These are phyloP conservation scores for Brachycybe producta DNA, from an alignment of 2,888 invertebrate species.

Conservation along the genomic window DNA sequence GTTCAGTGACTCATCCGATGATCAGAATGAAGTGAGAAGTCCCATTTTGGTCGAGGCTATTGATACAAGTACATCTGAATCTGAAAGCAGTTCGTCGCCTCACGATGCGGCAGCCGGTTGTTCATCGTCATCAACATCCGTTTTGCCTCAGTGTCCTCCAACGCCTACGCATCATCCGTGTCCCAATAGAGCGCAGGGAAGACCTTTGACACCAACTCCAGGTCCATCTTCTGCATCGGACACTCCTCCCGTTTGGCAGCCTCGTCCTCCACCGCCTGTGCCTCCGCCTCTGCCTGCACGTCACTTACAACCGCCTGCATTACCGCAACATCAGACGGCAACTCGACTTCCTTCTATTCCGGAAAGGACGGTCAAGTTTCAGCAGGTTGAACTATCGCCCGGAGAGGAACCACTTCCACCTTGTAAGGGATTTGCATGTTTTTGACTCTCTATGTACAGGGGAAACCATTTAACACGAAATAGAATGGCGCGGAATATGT, in stretches of 20 bases:
- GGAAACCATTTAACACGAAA: no score
- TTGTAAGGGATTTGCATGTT: slow-evolving; percentile 43
- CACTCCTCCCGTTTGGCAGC: slow-evolving; percentile 13
- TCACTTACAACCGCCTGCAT: slow-evolving; percentile 3
- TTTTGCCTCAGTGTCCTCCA: slow-evolving; percentile 58
- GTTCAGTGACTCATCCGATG: slow-evolving; percentile 16
- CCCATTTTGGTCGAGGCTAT: slow-evolving; percentile 6
- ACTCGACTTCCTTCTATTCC: slow-evolving; percentile 69
- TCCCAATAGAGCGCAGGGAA: slow-evolving; percentile 22
- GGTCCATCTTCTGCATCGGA: slow-evolving; percentile 5
- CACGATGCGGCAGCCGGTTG: slow-evolving; percentile 11
- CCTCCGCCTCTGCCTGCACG: slow-evolving; percentile 4
- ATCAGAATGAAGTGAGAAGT: slow-evolving; percentile 19
- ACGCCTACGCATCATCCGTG: slow-evolving; percentile 70
- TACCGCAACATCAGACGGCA: slow-evolving; percentile 47
- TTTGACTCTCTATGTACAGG: no score
- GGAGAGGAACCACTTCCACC: slow-evolving; percentile 71
- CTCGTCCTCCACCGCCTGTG: slow-evolving; percentile 1
- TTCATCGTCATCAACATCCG: background rate
- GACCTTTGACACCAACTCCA: slow-evolving; percentile 17
- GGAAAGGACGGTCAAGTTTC: slow-evolving; percentile 51
- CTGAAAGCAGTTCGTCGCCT: slow-evolving; percentile 16
- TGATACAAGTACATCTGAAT: slow-evolving; percentile 1
- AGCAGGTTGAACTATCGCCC: slow-evolving; percentile 40
- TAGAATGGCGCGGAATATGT: no score